phyloP scores from a whole-genome alignment of 2,113 vertebrate species.

The Anhinga anhinga region DNA sequence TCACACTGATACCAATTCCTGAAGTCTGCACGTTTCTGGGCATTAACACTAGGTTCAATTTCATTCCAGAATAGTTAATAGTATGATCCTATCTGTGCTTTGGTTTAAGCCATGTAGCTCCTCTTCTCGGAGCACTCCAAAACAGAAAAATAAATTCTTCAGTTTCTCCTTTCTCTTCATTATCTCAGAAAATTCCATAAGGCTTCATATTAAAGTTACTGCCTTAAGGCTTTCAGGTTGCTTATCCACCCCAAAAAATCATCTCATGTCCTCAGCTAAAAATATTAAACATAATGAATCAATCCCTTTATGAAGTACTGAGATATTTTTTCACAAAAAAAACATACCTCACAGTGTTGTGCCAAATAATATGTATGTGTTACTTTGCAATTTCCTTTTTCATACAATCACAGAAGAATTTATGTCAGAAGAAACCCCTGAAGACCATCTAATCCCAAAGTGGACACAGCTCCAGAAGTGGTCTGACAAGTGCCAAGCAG shows the following conservation, averaged over 20 bases:
- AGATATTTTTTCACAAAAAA: background rate
- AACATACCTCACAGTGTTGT: fast-evolving
- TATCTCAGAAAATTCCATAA: background rate
- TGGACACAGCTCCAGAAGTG: background rate
- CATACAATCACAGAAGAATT: background rate
- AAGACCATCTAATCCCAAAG: background rate
- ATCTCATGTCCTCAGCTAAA: background rate
- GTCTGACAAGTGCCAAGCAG: background rate
- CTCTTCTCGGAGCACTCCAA: background rate
- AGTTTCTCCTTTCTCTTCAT: background rate
- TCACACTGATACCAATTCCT: background rate
- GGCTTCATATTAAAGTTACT: background rate
- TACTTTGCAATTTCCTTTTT: background rate
- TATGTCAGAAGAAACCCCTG: background rate
- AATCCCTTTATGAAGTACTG: background rate
- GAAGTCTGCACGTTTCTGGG: background rate
- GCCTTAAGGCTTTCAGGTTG: background rate
- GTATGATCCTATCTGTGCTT: background rate
- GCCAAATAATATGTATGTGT: background rate
- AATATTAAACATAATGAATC: background rate
- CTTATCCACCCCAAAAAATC: background rate
- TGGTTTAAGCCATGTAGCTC: background rate
- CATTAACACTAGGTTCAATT: background rate
- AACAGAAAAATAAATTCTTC: background rate
- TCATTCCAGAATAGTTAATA: background rate